Evolutionary conservation across 2,113 vertebrate genomes (phyloP).

Genomic region (Atlantisia rogersi): DNA sequence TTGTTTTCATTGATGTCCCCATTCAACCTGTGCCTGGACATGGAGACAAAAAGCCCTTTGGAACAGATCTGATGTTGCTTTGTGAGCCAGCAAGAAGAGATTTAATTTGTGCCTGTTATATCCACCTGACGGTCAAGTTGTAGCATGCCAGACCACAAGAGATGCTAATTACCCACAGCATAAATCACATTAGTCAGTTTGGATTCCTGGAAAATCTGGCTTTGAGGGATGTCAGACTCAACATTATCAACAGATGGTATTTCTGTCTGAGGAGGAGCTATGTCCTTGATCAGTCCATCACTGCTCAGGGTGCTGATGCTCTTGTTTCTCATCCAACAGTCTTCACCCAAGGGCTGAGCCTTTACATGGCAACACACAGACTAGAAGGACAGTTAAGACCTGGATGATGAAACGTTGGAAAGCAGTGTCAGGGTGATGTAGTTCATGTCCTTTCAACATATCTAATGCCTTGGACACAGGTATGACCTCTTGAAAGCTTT

Average conservation of each 20-base stretch:
- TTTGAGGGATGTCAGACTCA: neutral
- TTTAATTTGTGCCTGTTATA: neutral
- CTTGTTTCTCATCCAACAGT: neutral
- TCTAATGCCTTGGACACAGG: neutral
- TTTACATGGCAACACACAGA: neutral
- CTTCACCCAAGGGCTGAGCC: neutral
- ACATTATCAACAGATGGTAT: conserved; percentile 10
- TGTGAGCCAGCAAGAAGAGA: neutral
- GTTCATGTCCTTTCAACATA: neutral
- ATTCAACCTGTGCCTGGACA: neutral
- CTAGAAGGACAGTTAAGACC: neutral
- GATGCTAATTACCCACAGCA: neutral
- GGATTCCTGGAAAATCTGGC: conserved; percentile 18
- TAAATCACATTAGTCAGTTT: neutral
- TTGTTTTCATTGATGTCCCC: neutral
- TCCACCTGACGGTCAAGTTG: neutral
- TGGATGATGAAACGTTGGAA: neutral
- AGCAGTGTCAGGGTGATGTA: neutral
- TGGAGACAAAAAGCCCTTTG: neutral
- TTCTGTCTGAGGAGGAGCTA: neutral
- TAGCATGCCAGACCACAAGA: neutral
- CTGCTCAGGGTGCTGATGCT: neutral
- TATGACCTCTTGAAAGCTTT: neutral
- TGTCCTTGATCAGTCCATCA: neutral
- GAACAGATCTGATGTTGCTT: neutral